Evolutionary conservation across 1,140 invertebrate species (phyloP).

Genomic region (Polyergus mexicanus): DNA sequence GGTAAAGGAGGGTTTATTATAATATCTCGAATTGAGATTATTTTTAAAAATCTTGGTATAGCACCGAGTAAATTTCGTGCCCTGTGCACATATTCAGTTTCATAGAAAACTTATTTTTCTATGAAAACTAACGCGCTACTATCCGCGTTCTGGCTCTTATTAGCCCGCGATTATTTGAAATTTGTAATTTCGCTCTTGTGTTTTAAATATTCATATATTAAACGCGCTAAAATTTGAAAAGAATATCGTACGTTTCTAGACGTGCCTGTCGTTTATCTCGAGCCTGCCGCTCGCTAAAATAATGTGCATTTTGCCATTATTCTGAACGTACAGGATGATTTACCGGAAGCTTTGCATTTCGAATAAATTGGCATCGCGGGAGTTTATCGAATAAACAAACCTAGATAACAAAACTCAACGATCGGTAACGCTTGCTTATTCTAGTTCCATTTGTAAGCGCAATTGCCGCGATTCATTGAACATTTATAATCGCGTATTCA

Average conservation of each 20-base stretch:
- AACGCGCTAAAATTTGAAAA: not conserved
- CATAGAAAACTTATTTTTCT: too few relatives aligned
- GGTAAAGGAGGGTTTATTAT: too few relatives aligned
- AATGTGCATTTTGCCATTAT: not conserved
- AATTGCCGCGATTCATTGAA: not conserved
- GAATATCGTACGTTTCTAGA: not conserved
- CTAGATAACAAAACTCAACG: constrained; percentile 23
- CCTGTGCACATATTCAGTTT: too few relatives aligned
- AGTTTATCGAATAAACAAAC: not conserved
- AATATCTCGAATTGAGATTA: too few relatives aligned
- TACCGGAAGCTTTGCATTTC: not conserved
- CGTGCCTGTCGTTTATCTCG: not conserved
- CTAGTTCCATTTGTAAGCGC: not conserved
- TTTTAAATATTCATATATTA: not conserved
- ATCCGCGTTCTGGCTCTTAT: too few relatives aligned
- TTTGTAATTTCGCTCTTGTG: too few relatives aligned
- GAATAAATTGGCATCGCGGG: not conserved
- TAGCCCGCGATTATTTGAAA: too few relatives aligned
- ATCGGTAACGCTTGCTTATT: not conserved
- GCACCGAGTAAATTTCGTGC: too few relatives aligned
- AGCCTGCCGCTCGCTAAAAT: not conserved
- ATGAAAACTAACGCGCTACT: too few relatives aligned
- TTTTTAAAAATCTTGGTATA: too few relatives aligned
- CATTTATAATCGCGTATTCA: not conserved
- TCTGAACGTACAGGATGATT: not conserved